phyloP scores from a whole-genome alignment of 2,888 invertebrate genomes.

The Xanthorhoe designata region DNA sequence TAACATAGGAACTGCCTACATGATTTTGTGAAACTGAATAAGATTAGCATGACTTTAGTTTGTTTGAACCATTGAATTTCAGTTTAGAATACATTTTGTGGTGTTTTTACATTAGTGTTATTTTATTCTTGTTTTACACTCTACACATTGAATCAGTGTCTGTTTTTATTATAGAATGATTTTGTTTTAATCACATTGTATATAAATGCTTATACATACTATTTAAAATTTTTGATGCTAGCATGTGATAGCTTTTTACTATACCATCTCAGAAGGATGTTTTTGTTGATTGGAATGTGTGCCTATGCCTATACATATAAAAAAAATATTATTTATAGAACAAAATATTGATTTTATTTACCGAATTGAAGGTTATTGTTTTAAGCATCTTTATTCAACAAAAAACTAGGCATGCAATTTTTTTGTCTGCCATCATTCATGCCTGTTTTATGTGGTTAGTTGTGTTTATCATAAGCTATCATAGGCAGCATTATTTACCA shows the following conservation, averaged over 20 bases:
- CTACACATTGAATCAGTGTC: conserved; percentile 49
- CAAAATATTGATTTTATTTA: conserved; percentile 17
- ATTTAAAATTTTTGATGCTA: conserved; percentile 59
- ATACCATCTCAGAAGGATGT: conserved; percentile 53
- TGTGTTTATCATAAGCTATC: conserved; percentile 31
- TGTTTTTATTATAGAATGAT: conserved; percentile 65
- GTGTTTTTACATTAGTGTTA: conserved; percentile 53
- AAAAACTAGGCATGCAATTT: conserved; percentile 12
- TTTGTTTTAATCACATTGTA: conserved; percentile 69
- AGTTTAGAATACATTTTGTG: conserved; percentile 41
- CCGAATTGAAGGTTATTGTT: conserved; percentile 35
- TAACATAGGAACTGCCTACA: neutral
- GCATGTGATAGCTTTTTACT: conserved; percentile 54
- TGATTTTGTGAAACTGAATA: conserved; percentile 1
- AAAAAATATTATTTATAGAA: conserved; percentile 29
- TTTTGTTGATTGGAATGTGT: conserved; percentile 57
- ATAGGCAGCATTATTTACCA: conserved; percentile 11
- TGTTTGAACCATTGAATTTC: conserved; percentile 22
- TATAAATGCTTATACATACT: conserved; percentile 69
- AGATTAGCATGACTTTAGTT: conserved; percentile 9
- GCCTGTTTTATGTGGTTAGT: conserved; percentile 22
- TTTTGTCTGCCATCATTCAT: conserved; percentile 15
- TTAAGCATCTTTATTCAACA: conserved; percentile 20
- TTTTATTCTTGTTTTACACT: conserved; percentile 50
- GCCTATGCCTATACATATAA: too few relatives aligned